phyloP scores from a whole-genome alignment of 2,113 vertebrate species.

The Pristiophorus japonicus region DNA sequence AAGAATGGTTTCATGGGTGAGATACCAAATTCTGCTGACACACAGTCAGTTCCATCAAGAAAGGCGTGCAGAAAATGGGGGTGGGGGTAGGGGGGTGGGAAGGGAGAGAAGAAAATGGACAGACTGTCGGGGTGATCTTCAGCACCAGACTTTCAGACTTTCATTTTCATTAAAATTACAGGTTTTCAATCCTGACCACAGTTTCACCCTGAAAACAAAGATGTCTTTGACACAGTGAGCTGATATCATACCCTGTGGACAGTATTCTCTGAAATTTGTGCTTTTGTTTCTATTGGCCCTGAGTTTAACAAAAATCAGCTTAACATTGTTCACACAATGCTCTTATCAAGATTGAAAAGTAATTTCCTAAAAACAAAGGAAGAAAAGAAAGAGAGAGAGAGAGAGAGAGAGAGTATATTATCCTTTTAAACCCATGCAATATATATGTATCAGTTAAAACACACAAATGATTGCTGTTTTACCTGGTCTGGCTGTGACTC shows the following conservation, averaged over 20 bases:
- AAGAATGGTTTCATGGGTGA: not conserved
- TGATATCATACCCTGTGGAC: too few relatives aligned
- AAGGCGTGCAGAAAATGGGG: not conserved
- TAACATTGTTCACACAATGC: not conserved
- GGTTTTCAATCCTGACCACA: not conserved
- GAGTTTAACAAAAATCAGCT: not conserved
- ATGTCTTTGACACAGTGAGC: not conserved
- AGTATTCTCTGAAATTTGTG: not conserved
- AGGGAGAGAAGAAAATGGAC: not conserved
- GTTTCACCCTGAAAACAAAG: not conserved
- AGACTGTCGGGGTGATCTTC: not conserved
- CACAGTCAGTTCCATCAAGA: not conserved
- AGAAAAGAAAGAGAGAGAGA: not conserved
- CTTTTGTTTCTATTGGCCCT: not conserved
- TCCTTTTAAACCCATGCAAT: not conserved
- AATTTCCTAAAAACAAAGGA: not conserved
- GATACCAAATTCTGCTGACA: not conserved
- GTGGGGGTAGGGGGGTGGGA: too few relatives aligned
- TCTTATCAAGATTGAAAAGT: not conserved
- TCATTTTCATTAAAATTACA: not conserved
- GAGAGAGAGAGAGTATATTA: not conserved
- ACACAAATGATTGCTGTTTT: not conserved
- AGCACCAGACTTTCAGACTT: not conserved
- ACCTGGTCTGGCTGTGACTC: conserved; percentile 27
- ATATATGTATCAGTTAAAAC: not conserved